phyloP scores from a whole-genome alignment of 2,113 vertebrate genomes.

The Boulengeromyrus knoepffleri region DNA sequence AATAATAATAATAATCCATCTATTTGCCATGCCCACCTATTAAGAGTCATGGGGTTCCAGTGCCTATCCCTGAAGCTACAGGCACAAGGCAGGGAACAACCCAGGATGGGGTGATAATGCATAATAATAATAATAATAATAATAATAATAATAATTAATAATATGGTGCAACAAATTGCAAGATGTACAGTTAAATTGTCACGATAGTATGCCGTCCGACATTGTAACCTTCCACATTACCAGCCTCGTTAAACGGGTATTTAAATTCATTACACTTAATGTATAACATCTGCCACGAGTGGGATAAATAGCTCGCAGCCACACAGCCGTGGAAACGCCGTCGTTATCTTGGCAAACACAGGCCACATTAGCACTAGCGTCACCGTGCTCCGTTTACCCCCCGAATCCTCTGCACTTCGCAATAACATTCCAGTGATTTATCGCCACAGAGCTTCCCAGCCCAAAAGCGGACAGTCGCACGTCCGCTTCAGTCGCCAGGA shows the following conservation, averaged over 20 bases:
- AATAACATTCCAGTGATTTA: background rate
- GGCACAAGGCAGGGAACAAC: too few relatives aligned
- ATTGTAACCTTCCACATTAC: background rate
- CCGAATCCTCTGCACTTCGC: background rate
- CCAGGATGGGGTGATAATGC: too few relatives aligned
- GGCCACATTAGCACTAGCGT: background rate
- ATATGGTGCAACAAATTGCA: background rate
- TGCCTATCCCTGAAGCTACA: too few relatives aligned
- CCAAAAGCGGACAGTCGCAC: background rate
- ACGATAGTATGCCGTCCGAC: background rate
- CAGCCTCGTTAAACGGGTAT: background rate
- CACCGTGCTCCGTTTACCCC: background rate
- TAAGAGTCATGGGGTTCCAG: too few relatives aligned
- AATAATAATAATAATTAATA: too few relatives aligned
- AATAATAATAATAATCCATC: too few relatives aligned
- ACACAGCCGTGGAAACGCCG: constrained; percentile 10
- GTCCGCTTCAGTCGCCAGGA: background rate
- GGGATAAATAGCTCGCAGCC: background rate
- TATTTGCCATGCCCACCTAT: too few relatives aligned
- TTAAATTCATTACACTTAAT: constrained; percentile 7
- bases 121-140: too few relatives aligned
- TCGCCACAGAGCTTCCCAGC: background rate
- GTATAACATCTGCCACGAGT: background rate
- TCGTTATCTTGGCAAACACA: background rate
- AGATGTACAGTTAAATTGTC: background rate